These are phyloP conservation scores for Zele albiditarsus DNA, from an alignment of 2,888 invertebrate species.

Conservation along the genomic window DNA sequence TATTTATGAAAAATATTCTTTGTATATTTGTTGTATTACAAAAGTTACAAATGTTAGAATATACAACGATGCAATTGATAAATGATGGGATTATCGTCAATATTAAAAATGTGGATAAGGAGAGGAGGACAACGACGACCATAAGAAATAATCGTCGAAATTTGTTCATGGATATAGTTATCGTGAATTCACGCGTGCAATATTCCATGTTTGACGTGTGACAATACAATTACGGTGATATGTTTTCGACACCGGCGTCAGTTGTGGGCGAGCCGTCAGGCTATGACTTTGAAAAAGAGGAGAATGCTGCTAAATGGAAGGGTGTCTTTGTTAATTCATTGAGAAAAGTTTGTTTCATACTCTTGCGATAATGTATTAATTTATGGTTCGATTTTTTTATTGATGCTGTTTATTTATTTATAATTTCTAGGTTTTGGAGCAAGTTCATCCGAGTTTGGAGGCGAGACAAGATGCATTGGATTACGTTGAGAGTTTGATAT, in stretches of 20 bases:
- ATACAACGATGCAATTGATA: constrained; percentile 21
- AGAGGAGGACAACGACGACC: not conserved
- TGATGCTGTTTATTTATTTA: constrained; percentile 25
- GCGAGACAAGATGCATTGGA: constrained; percentile 92
- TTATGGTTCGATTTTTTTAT: constrained; percentile 11
- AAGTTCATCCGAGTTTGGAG: constrained; percentile 89
- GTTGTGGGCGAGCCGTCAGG: constrained; percentile 74
- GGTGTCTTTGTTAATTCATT: constrained; percentile 91
- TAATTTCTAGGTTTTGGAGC: constrained; percentile 85
- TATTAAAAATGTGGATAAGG: constrained; percentile 15
- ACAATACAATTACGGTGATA: constrained; percentile 58
- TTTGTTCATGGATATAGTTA: constrained; percentile 18
- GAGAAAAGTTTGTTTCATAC: constrained; percentile 80
- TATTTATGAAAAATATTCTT: constrained; percentile 44
- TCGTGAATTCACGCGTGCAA: not conserved
- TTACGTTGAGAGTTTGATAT: constrained; percentile 93
- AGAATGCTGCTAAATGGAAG: constrained; percentile 93
- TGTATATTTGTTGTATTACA: constrained; percentile 44
- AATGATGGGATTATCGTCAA: not conserved
- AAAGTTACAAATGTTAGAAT: not conserved
- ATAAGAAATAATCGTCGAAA: constrained; percentile 31
- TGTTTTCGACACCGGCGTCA: constrained; percentile 73
- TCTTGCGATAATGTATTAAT: constrained; percentile 14
- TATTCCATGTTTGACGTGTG: constrained; percentile 16
- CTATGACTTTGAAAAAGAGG: constrained; percentile 91